phyloP scores from a whole-genome alignment of 2,113 vertebrate genomes.

The Euleptes europaea region DNA sequence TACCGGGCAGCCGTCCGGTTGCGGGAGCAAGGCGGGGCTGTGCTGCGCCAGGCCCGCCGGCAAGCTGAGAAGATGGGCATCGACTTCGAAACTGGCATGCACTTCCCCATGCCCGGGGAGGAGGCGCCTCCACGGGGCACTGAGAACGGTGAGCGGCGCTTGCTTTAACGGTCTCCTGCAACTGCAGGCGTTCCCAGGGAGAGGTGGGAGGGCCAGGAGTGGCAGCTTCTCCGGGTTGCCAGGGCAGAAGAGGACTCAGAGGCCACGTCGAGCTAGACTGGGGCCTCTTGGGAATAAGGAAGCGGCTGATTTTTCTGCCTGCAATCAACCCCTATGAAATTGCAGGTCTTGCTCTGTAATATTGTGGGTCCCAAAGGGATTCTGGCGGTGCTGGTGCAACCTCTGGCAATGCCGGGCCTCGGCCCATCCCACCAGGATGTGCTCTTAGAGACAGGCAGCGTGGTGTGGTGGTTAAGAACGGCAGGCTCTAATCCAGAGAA shows the following conservation, averaged over 20 bases:
- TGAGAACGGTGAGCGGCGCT: conserved; percentile 75
- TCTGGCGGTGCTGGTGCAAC: no score
- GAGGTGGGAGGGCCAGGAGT: not conserved
- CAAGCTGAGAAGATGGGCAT: conserved; percentile 96
- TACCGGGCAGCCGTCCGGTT: conserved; percentile 94
- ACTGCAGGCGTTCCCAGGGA: no score
- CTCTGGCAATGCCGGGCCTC: not conserved
- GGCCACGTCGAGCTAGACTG: no score
- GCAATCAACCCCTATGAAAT: not conserved
- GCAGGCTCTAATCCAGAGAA: no score
- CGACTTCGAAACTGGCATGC: conserved; percentile 96
- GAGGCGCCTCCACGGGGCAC: conserved; percentile 72
- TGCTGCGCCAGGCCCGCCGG: conserved; percentile 89
- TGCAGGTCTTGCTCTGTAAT: not conserved
- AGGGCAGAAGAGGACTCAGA: not conserved
- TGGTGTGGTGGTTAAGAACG: no score
- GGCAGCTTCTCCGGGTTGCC: not conserved
- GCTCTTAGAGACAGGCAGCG: no score
- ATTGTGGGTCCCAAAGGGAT: not conserved
- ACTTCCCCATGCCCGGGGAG: conserved; percentile 88
- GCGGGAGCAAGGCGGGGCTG: conserved; percentile 86
- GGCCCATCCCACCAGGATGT: not conserved
- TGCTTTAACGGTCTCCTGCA: not conserved
- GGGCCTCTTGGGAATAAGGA: not conserved
- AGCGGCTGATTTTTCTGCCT: not conserved